Percentiles rank a stretch among this genome's conserved stretches.
phyloP scores from a whole-genome alignment of 2,888 invertebrate species.

The Neelides folsomi region DNA sequence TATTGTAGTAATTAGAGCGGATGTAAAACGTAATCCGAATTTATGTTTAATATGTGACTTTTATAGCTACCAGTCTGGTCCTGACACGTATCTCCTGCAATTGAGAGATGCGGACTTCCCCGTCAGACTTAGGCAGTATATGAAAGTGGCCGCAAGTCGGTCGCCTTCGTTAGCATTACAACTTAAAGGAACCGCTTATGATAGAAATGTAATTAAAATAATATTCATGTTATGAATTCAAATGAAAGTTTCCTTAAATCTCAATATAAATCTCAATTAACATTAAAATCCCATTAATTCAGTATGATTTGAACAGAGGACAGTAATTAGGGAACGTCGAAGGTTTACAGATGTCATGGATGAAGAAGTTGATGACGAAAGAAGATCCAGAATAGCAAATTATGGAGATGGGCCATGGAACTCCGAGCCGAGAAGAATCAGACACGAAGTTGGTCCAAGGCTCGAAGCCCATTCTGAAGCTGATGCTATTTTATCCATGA shows the following conservation, averaged over 20 bases:
- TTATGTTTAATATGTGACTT: slow-evolving; percentile 8
- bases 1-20: too few species aligned
- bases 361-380: slow-evolving; percentile 85
- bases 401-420: slow-evolving; percentile 22
- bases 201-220: slow-evolving; percentile 21
- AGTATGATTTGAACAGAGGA: slow-evolving; percentile 43
- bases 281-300: not conserved
- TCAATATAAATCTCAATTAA: not conserved
- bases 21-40: too few species aligned
- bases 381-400: slow-evolving; percentile 40
- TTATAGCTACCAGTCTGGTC: slow-evolving; percentile 82
- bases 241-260: not conserved
- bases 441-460: slow-evolving; percentile 71
- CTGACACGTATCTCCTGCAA: slow-evolving; percentile 89
- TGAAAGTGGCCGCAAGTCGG: slow-evolving; percentile 76
- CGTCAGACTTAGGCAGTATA: slow-evolving; percentile 78
- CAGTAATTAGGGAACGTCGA: slow-evolving; percentile 74
- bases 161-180: slow-evolving; percentile 46
- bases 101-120: slow-evolving; percentile 88
- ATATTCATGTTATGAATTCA: not conserved
- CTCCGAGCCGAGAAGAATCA: slow-evolving; percentile 51
- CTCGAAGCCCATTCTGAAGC: slow-evolving; percentile 77
- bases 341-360: slow-evolving; percentile 91
- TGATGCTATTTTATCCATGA: slow-evolving; percentile 65
- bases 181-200: slow-evolving; percentile 25